phyloP scores from a whole-genome alignment of 2,797 vertebrate genomes.

The Bovichtus variegatus region DNA sequence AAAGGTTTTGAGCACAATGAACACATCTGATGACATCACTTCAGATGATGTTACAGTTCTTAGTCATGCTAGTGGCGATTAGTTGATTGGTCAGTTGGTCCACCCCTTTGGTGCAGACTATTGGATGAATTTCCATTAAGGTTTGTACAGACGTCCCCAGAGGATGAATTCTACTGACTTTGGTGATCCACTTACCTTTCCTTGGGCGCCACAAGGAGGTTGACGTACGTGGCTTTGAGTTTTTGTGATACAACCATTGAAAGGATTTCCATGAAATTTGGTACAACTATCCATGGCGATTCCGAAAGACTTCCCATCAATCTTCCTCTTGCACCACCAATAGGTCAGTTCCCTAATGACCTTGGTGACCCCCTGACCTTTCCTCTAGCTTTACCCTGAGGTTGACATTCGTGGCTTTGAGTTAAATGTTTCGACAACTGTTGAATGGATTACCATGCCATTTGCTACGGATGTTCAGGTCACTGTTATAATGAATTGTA shows the following conservation, averaged over 20 bases:
- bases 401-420: too few species aligned
- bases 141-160: neutral
- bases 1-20: constrained; percentile 18
- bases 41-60: constrained; percentile 17
- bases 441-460: neutral
- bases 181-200: neutral
- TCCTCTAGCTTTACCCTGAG: neutral
- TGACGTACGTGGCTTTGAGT: neutral
- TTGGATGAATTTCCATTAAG: constrained; percentile 1
- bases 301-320: neutral
- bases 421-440: too few species aligned
- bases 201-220: neutral
- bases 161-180: constrained; percentile 4
- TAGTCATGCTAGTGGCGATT: neutral
- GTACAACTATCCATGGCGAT: neutral
- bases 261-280: constrained; percentile 1
- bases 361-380: neutral
- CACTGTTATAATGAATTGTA: neutral
- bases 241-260: neutral
- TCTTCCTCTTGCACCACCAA: neutral
- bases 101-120: constrained; percentile 3
- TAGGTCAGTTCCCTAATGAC: neutral
- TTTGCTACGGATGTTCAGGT: neutral
- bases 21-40: constrained; percentile 30
- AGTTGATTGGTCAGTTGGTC: neutral